Percentiles rank a stretch among this genome's conserved stretches.
phyloP scores from a whole-genome alignment of 2,797 vertebrate genomes.

The Coranthus polyacanthus region DNA sequence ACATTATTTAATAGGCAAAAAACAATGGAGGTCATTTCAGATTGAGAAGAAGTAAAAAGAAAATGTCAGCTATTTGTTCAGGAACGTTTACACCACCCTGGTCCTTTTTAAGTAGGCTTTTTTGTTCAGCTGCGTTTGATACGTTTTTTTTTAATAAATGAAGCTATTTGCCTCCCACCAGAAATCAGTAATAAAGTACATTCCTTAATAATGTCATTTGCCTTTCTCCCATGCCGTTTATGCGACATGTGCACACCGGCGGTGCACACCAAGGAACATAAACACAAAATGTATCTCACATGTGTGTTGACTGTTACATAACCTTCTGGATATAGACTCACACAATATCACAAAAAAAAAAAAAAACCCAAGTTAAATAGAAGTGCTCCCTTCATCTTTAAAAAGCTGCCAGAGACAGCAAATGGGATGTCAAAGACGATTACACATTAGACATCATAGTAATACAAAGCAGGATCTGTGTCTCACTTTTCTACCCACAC shows the following conservation, averaged over 20 bases:
- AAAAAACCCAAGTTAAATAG: slow-evolving; percentile 35
- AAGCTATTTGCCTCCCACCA: neutral
- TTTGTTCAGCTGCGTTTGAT: slow-evolving; percentile 1
- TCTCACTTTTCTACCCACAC: slow-evolving; percentile 66
- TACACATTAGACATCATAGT: slow-evolving; percentile 60
- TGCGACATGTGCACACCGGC: slow-evolving; percentile 1
- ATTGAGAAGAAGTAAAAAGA: neutral
- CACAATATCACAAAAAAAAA: slow-evolving; percentile 22
- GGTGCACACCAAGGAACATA: slow-evolving; percentile 12
- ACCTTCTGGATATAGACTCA: slow-evolving; percentile 29
- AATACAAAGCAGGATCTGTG: slow-evolving; percentile 60
- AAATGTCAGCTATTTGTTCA: slow-evolving; percentile 14
- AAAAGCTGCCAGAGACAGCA: slow-evolving; percentile 47
- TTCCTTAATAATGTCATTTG: neutral
- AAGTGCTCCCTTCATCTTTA: slow-evolving; percentile 40
- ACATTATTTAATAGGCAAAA: slow-evolving; percentile 24
- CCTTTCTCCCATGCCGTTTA: neutral
- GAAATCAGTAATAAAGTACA: slow-evolving; percentile 8
- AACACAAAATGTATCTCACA: slow-evolving; percentile 12
- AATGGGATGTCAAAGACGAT: slow-evolving; percentile 64
- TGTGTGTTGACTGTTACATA: slow-evolving; percentile 34
- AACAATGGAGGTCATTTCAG: slow-evolving; percentile 6
- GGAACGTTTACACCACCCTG: slow-evolving; percentile 3
- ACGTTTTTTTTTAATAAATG: slow-evolving; percentile 6
- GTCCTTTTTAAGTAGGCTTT: neutral